These are phyloP conservation scores for Cladopsammia gracilis DNA, from an alignment of 64 coral and sea anemone genomes.

Conservation along the genomic window DNA sequence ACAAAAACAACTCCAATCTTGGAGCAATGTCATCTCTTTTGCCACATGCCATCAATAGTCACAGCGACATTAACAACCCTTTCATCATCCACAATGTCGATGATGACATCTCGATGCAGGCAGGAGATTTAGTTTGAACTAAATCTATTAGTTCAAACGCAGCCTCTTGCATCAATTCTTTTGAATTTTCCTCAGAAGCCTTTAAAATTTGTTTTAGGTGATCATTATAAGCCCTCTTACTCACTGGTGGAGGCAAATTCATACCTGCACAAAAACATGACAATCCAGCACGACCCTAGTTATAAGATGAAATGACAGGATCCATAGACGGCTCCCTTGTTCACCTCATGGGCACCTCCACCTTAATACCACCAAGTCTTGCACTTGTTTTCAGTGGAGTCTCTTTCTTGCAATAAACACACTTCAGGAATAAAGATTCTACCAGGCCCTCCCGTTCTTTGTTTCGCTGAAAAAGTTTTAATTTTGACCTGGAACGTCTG, in stretches of 20 bases:
- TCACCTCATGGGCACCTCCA: constrained; percentile 42
- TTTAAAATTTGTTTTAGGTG: constrained; percentile 56
- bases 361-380: constrained; percentile 31
- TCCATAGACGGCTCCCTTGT: constrained; percentile 37
- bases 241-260: constrained; percentile 69
- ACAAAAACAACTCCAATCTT: too few species aligned
- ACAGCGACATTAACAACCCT: too few species aligned
- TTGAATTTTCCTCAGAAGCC: constrained; percentile 34
- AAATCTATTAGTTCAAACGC: neutral
- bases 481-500: neutral
- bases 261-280: constrained; percentile 66
- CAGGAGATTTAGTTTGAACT: too few species aligned
- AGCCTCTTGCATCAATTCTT: constrained; percentile 52
- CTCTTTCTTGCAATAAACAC: neutral
- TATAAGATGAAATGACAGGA: constrained; percentile 27
- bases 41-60: too few species aligned
- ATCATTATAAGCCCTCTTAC: constrained; percentile 44
- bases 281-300: constrained; percentile 53
- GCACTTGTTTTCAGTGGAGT: neutral
- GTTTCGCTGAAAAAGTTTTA: neutral
- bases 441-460: neutral
- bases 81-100: too few species aligned
- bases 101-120: too few species aligned
- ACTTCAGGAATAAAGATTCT: neutral
- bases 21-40: too few species aligned